Conservation (phyloP, 2,888 invertebrate genomes). For the Epistrophe grossulariae region DNA sequence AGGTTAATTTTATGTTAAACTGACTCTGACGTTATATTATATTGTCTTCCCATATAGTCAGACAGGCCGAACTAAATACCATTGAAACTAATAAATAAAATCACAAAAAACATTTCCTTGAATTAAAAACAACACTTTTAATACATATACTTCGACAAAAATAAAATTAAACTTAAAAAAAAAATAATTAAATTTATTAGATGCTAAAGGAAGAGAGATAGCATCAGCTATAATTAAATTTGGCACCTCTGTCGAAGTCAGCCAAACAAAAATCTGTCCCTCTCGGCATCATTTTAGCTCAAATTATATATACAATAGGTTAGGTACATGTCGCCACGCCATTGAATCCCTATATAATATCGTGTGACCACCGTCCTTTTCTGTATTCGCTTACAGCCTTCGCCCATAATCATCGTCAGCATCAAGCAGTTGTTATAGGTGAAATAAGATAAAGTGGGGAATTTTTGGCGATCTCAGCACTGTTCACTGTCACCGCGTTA, state of each 20-base stretch:
- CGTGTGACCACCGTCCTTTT: conserved; percentile 53
- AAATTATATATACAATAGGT: background rate
- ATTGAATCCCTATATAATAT: conserved; percentile 64
- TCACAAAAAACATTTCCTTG: conserved; percentile 32
- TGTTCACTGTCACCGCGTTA: conserved; percentile 72
- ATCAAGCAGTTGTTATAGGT: background rate
- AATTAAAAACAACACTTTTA: background rate
- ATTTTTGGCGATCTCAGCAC: conserved; percentile 65
- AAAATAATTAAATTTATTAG: conserved; percentile 60
- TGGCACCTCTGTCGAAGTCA: conserved; percentile 63
- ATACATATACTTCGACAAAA: conserved; percentile 15
- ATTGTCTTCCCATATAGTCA: conserved; percentile 12
- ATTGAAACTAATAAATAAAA: conserved; percentile 52
- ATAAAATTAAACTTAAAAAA: conserved; percentile 30
- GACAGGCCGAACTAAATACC: conserved; percentile 32
- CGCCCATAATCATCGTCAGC: conserved; percentile 27
- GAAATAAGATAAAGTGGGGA: conserved; percentile 47
- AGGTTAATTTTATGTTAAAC: conserved; percentile 38
- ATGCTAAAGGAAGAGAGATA: conserved; percentile 36
- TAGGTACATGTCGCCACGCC: conserved; percentile 19
- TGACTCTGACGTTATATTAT: conserved; percentile 50
- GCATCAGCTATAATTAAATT: conserved; percentile 68
- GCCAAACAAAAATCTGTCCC: conserved; percentile 38
- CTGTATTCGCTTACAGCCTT: conserved; percentile 53
- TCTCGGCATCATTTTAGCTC: conserved; percentile 10